Conservation (phyloP, 2,797 vertebrate species). For the Lacerta agilis region DNA sequence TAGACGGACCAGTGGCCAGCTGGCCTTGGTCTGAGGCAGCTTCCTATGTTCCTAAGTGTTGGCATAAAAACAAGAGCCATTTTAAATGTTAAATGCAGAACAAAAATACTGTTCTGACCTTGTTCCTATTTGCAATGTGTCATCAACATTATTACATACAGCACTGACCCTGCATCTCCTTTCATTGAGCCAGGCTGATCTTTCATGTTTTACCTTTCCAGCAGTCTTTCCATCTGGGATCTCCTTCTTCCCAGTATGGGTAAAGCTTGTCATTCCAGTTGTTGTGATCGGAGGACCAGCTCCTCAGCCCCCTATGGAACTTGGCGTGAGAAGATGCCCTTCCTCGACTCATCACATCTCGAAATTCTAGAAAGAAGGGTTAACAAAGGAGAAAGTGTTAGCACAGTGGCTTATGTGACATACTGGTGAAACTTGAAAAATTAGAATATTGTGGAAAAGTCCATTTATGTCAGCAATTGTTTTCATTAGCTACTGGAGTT, state of each 20-base stretch:
- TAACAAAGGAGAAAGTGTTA: neutral
- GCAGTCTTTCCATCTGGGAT: slow-evolving; percentile 76
- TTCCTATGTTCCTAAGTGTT: neutral
- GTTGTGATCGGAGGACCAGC: slow-evolving; percentile 89
- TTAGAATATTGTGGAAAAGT: no score
- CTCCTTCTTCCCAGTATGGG: slow-evolving; percentile 80
- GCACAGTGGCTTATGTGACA: neutral
- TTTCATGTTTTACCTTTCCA: slow-evolving; percentile 77
- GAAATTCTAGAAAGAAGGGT: slow-evolving; percentile 77
- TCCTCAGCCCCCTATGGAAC: slow-evolving; percentile 73
- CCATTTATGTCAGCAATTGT: no score
- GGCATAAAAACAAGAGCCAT: neutral
- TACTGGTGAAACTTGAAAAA: neutral
- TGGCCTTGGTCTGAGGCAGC: neutral
- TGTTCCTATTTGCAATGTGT: neutral
- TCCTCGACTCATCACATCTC: slow-evolving; percentile 84
- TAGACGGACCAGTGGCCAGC: neutral
- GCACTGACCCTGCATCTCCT: neutral
- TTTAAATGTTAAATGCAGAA: neutral
- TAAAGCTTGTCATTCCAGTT: slow-evolving; percentile 91
- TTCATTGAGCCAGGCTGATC: neutral
- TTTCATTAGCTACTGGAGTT: no score
- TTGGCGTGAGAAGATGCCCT: slow-evolving; percentile 59
- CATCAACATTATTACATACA: neutral
- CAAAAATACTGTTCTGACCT: neutral